A percentile compares a stretch with the other conserved stretches of the same genome.
phyloP scores from a whole-genome alignment of 2,113 vertebrate species.

The Elaphurus davidianus region DNA sequence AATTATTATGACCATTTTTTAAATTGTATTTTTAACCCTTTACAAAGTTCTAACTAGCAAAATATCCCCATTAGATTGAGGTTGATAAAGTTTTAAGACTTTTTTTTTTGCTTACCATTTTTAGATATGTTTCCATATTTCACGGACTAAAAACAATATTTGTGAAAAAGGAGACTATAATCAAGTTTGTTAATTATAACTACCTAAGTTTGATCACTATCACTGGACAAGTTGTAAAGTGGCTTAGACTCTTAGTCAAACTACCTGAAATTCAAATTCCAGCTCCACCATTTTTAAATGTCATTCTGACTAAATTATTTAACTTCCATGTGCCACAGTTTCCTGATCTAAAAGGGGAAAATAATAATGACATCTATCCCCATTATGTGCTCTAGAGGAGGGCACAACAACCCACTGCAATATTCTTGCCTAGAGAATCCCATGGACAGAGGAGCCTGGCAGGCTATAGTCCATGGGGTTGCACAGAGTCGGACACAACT shows the following conservation, averaged over 20 bases:
- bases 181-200: neutral
- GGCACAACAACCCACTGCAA: neutral
- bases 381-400: neutral
- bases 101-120: neutral
- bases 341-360: neutral
- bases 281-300: neutral
- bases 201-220: neutral
- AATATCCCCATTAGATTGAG: neutral
- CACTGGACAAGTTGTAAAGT: neutral
- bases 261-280: neutral
- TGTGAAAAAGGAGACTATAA: neutral
- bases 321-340: neutral
- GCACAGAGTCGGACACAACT: neutral
- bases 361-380: neutral
- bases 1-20: neutral
- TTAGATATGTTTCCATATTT: neutral
- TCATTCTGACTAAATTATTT: neutral
- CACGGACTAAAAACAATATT: neutral
- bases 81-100: neutral
- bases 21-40: neutral
- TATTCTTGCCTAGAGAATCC: neutral
- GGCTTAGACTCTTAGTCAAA: neutral
- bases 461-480: neutral
- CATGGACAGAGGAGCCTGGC: neutral
- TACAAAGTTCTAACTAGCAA: neutral